phyloP scores from a whole-genome alignment of 2,797 vertebrate species.

The Sus cebifrons region DNA sequence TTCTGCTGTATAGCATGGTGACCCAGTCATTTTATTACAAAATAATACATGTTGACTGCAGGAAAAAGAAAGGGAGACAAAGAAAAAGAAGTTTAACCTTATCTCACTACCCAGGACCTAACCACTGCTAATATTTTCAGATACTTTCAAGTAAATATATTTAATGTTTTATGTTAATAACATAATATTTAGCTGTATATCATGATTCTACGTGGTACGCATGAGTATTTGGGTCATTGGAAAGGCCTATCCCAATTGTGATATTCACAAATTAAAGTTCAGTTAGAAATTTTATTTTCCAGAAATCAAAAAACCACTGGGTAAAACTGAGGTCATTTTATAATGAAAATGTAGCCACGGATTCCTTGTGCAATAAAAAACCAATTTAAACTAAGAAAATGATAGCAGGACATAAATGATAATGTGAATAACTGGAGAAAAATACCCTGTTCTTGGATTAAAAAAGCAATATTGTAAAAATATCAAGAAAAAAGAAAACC shows the following conservation, averaged over 20 bases:
- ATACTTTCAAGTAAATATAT: constrained; percentile 42
- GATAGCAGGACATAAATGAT: background rate
- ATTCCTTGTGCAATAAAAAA: constrained; percentile 36
- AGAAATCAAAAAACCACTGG: background rate
- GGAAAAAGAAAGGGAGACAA: constrained; percentile 41
- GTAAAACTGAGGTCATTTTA: background rate
- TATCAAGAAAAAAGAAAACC: background rate
- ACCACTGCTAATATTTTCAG: background rate
- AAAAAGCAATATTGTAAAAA: constrained; percentile 33
- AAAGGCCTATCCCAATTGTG: background rate
- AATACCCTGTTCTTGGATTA: background rate
- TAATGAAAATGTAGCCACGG: background rate
- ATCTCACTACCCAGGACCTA: constrained; percentile 1
- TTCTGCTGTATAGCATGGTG: too few species aligned
- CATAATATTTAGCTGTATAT: background rate
- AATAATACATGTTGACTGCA: background rate
- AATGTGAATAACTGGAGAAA: background rate
- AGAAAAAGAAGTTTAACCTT: background rate
- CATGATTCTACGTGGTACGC: background rate
- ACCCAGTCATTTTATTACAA: background rate
- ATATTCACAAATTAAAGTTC: constrained; percentile 17
- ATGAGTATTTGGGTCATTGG: background rate
- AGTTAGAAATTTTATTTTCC: constrained; percentile 25
- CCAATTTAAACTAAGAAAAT: constrained; percentile 56
- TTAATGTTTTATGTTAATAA: constrained; percentile 27